Percentiles rank a stretch among this genome's conserved stretches.
These are phyloP conservation scores for Rhinatrema bivittatum DNA, from an alignment of 2,797 vertebrate species.

Conservation along the genomic window DNA sequence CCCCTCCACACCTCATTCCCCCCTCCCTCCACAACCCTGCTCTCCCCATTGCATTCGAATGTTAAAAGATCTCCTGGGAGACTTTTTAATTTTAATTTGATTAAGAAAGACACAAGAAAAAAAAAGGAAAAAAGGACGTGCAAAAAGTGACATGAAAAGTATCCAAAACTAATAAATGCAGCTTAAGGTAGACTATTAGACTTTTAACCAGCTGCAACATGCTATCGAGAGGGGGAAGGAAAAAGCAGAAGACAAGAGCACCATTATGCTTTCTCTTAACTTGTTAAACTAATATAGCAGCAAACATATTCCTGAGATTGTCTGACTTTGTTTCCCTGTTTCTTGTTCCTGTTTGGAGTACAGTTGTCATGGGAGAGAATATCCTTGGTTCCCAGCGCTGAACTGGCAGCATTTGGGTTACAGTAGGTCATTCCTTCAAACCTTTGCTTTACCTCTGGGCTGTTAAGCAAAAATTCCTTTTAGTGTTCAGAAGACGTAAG, in stretches of 20 bases:
- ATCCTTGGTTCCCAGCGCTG: conserved; percentile 3
- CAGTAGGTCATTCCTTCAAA: too few relatives aligned
- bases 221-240: conserved; percentile 39
- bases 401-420: conserved; percentile 38
- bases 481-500: conserved; percentile 15
- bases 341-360: neutral
- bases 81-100: too few relatives aligned
- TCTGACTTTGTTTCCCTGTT: conserved; percentile 26
- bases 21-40: too few relatives aligned
- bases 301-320: conserved; percentile 31
- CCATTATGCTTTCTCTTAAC: conserved; percentile 41
- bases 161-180: conserved; percentile 21
- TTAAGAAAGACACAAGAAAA: too few relatives aligned
- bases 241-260: conserved; percentile 43
- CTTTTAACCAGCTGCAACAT: conserved; percentile 40
- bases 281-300: conserved; percentile 12
- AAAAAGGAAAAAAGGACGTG: too few relatives aligned
- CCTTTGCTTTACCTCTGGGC: too few relatives aligned
- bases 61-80: too few relatives aligned
- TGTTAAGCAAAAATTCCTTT: conserved; percentile 14
- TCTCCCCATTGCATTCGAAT: too few relatives aligned
- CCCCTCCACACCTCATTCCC: too few relatives aligned
- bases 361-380: conserved; percentile 1
- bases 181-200: conserved; percentile 17
- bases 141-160: conserved; percentile 30